Percentiles rank a stretch among this genome's conserved stretches.
Evolutionary conservation across 2,113 vertebrate genomes (phyloP).

Genomic region (Menidia beryllina): DNA sequence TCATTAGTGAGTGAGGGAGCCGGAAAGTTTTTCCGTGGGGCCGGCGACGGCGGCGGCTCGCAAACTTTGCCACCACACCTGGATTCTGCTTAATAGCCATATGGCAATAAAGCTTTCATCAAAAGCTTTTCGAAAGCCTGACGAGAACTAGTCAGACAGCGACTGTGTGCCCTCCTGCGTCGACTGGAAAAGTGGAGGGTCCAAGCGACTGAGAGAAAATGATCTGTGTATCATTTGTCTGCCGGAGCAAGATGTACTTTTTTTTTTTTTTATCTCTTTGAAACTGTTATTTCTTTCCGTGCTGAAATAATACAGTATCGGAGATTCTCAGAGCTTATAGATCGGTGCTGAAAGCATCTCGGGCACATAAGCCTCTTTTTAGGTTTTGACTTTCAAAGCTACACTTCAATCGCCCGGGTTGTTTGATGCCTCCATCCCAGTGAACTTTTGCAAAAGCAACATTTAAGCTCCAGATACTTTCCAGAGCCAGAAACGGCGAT

Average conservation of each 20-base stretch:
- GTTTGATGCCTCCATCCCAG: slow-evolving; percentile 45
- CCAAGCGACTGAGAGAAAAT: slow-evolving; percentile 17
- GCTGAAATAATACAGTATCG: slow-evolving; percentile 8
- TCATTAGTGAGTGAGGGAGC: slow-evolving; percentile 2
- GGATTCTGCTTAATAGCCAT: slow-evolving; percentile 41
- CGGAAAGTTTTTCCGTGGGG: not conserved
- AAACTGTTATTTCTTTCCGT: slow-evolving; percentile 7
- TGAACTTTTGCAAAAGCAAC: slow-evolving; percentile 60
- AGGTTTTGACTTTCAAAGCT: slow-evolving; percentile 9
- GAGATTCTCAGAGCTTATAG: not conserved
- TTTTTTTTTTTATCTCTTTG: slow-evolving; percentile 25
- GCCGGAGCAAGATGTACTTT: slow-evolving; percentile 4
- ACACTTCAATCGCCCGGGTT: slow-evolving; percentile 1
- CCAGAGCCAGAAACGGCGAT: slow-evolving; percentile 22
- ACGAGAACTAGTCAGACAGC: slow-evolving; percentile 28
- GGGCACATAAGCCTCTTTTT: not conserved
- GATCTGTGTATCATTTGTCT: slow-evolving; percentile 3
- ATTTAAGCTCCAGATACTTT: slow-evolving; percentile 44
- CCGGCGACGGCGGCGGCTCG: not conserved
- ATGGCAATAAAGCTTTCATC: slow-evolving; percentile 35
- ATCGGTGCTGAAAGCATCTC: slow-evolving; percentile 14
- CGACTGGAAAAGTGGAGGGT: slow-evolving; percentile 13
- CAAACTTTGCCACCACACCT: slow-evolving; percentile 24
- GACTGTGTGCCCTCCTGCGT: slow-evolving; percentile 19
- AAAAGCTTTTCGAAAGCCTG: slow-evolving; percentile 32